phyloP scores from a whole-genome alignment of 2,113 vertebrate species.

The Emberiza fucata region DNA sequence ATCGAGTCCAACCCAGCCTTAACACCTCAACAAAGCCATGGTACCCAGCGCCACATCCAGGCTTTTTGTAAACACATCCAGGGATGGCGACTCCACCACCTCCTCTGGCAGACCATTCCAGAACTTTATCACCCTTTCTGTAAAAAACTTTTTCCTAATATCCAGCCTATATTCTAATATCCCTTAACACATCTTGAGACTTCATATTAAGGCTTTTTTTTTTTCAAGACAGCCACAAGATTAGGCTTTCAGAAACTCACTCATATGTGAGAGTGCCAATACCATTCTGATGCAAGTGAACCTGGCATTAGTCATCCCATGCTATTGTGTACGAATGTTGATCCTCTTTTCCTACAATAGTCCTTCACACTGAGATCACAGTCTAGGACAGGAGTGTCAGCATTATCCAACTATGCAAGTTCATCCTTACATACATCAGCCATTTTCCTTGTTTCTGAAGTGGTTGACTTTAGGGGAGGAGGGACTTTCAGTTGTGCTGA shows the following conservation, averaged over 20 bases:
- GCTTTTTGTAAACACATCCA: too few species aligned
- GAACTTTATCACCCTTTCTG: too few species aligned
- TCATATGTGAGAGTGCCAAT: not conserved
- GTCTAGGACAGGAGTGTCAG: not conserved
- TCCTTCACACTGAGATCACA: not conserved
- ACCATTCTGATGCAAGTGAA: not conserved
- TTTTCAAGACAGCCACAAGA: not conserved
- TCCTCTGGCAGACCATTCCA: too few species aligned
- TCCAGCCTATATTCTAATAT: too few species aligned
- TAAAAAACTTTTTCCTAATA: too few species aligned
- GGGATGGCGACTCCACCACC: too few species aligned
- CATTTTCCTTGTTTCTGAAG: not conserved
- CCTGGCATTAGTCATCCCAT: not conserved
- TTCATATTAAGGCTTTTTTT: not conserved
- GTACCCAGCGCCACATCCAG: too few species aligned
- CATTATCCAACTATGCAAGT: not conserved
- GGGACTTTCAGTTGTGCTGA: not conserved
- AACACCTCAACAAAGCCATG: too few species aligned
- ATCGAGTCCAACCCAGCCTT: too few species aligned
- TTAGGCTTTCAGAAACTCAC: not conserved
- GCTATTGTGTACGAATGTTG: not conserved
- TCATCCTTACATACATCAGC: not conserved
- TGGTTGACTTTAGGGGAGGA: not conserved
- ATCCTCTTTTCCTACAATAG: not conserved
- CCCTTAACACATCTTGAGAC: too few species aligned